Conservation (phyloP, 2,888 invertebrate species). For the Seira musarum region DNA sequence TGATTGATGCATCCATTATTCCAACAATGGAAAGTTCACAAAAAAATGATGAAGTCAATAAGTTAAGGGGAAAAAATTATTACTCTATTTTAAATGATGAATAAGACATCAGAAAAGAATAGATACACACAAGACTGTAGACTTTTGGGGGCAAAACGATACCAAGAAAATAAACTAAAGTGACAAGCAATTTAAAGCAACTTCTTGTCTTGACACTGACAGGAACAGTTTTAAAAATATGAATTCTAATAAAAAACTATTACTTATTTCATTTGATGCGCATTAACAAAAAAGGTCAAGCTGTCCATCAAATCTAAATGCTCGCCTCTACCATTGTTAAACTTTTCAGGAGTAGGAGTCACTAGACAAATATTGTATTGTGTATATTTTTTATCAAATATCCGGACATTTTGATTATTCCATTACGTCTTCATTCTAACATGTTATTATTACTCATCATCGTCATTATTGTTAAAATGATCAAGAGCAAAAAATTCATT, state of each 20-base stretch:
- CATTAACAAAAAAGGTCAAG: constrained; percentile 11
- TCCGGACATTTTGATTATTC: not conserved
- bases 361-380: not conserved
- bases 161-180: constrained; percentile 28
- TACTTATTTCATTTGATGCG: not conserved
- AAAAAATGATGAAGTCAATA: not conserved
- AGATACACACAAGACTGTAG: not conserved
- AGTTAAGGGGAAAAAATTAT: not conserved
- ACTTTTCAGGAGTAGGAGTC: not conserved
- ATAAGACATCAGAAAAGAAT: constrained; percentile 8
- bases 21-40: constrained; percentile 42
- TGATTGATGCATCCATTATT: constrained; percentile 64
- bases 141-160: constrained; percentile 25
- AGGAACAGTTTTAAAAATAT: not conserved
- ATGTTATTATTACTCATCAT: constrained; percentile 25
- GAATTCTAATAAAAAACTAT: not conserved
- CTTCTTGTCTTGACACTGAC: constrained; percentile 33
- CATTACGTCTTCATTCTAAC: constrained; percentile 10
- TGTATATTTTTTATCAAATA: not conserved
- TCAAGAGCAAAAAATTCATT: constrained; percentile 20
- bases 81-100: too few species aligned
- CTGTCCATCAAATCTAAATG: constrained; percentile 10
- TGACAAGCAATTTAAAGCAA: constrained; percentile 46
- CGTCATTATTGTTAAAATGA: not conserved
- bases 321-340: not conserved